phyloP scores from a whole-genome alignment of 2,797 vertebrate species.

The Lutjanus campechanus region DNA sequence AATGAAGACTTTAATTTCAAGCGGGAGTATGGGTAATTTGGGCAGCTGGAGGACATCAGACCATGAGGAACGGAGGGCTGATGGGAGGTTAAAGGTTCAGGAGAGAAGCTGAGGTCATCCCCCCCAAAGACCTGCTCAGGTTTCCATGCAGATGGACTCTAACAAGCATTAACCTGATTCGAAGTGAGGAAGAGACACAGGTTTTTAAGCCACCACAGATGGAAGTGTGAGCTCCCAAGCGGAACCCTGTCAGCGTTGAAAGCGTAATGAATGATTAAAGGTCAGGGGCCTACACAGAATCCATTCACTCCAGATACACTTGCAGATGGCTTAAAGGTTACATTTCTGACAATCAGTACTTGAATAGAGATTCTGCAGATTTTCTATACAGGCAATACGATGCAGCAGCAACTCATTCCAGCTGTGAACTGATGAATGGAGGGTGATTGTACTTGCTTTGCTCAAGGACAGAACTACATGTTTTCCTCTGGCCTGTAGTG shows the following conservation, averaged over 20 bases:
- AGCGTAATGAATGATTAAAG: conserved; percentile 50
- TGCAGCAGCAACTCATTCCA: conserved; percentile 22
- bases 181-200: conserved; percentile 34
- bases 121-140: conserved; percentile 55
- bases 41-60: conserved; percentile 66
- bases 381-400: conserved; percentile 8
- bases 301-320: conserved; percentile 30
- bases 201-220: conserved; percentile 51
- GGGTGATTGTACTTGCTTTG: background rate
- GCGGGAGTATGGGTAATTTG: conserved; percentile 30
- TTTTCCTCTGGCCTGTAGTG: no score
- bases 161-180: conserved; percentile 64
- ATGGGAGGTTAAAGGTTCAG: conserved; percentile 52
- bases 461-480: background rate
- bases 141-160: conserved; percentile 74
- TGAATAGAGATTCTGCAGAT: background rate
- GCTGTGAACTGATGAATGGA: conserved; percentile 21
- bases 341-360: background rate
- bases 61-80: conserved; percentile 8
- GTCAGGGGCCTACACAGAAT: conserved; percentile 43
- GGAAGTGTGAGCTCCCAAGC: conserved; percentile 47
- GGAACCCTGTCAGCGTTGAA: conserved; percentile 25
- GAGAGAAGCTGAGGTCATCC: conserved; percentile 42
- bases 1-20: conserved; percentile 43
- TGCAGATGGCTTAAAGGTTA: conserved; percentile 30